Evolutionary conservation across 2,113 vertebrate species (phyloP).

Genomic region (Engystomops pustulosus): DNA sequence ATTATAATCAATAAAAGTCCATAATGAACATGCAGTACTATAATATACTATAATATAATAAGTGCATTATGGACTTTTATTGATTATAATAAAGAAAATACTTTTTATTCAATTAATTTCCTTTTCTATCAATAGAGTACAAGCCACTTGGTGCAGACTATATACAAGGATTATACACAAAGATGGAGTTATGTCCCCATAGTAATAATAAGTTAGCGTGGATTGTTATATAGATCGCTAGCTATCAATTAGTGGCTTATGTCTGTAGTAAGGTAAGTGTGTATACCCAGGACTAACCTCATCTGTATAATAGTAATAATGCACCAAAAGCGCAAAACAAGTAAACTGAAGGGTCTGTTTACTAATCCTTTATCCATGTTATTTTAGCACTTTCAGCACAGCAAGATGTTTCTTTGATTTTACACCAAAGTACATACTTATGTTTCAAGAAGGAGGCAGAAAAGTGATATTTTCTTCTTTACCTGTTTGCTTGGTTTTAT

Average conservation of each 20-base stretch:
- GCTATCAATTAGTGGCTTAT: conserved; percentile 37
- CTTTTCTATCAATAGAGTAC: too few relatives aligned
- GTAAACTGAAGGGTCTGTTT: conserved; percentile 6
- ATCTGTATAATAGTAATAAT: conserved; percentile 2
- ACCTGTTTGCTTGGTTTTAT: too few relatives aligned
- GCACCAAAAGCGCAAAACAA: not conserved
- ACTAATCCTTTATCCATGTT: not conserved
- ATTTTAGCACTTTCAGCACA: not conserved
- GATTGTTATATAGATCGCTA: not conserved
- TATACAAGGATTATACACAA: too few relatives aligned
- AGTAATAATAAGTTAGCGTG: not conserved
- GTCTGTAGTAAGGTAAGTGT: conserved; percentile 1
- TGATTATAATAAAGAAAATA: too few relatives aligned
- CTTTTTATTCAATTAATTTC: too few relatives aligned
- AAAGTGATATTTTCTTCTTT: too few relatives aligned
- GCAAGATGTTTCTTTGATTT: not conserved
- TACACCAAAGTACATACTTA: not conserved
- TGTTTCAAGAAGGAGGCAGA: too few relatives aligned
- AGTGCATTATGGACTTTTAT: too few relatives aligned
- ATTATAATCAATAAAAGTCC: too few relatives aligned
- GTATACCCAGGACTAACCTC: not conserved
- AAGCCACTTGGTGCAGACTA: too few relatives aligned
- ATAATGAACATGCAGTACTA: too few relatives aligned
- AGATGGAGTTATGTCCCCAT: not conserved
- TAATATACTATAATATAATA: too few relatives aligned